Evolutionary conservation across 1,140 invertebrate species (phyloP), one percentile per base, ranked within the genome.

Genomic region (Sycobia sp.): DNA sequence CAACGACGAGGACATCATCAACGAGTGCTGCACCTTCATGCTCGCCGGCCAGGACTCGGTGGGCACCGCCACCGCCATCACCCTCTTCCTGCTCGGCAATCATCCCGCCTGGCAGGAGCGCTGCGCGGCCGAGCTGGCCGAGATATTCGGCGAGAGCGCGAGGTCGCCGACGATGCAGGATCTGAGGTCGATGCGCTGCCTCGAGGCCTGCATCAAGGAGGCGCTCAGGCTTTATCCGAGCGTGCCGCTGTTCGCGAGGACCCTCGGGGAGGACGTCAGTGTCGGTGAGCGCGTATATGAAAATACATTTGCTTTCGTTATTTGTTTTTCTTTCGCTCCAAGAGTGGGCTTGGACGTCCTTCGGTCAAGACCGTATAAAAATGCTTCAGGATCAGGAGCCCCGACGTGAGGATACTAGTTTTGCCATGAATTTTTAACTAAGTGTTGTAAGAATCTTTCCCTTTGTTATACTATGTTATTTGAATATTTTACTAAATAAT

Each of bases 31-130:
- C 62, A 91, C 90, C 0, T 91, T 91, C 58, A 90, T 91, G 87
- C 80, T 91, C 65, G 89, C 90, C 67, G 89, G 90, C 1, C 91
- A 92, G 75, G 90, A 92, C 68, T 91, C 91, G 0, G 90, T 90
- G 7, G 86, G 86, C 1, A 82, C 86, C 0, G 86, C 82, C 0
- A 74, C 86, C 1, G 84, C 85, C 14, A 88, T 88, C 70, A 83
- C 82, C 4, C 70, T 90, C 0, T 87, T 86, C 58, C 74, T 84
- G 23, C 67, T 90, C 0, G 87, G 87, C 0, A 81, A 82, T 65
- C 79, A 90, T 72, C 82, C 81, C 0, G 83, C 88, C 8, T 82
- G 84, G 49, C 90, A 91, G 73, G 69, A 83, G 46, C 84, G 83
- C 74, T 79, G 89, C 39, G 73, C 84, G 25, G 72, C 84, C 23